Conservation (phyloP, 2,888 invertebrate species). For the Argyresthia albistria region DNA sequence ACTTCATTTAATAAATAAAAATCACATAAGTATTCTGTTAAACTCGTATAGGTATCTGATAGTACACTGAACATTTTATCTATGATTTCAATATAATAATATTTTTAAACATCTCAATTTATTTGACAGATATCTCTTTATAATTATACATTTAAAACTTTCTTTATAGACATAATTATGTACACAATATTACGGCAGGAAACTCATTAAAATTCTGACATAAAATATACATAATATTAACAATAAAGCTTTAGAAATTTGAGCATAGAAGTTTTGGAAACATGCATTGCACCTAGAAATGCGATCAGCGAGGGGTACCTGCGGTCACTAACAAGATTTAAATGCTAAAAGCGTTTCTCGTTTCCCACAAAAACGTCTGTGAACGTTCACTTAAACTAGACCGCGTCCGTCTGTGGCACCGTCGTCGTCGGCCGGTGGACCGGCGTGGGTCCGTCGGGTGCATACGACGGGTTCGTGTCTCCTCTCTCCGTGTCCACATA, state of each 20-base stretch:
- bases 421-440: constrained; percentile 40
- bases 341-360: constrained; percentile 67
- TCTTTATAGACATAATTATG: constrained; percentile 9
- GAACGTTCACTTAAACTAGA: constrained; percentile 27
- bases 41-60: constrained; percentile 24
- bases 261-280: constrained; percentile 69
- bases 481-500: constrained; percentile 55
- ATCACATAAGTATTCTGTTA: neutral
- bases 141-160: constrained; percentile 31
- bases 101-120: constrained; percentile 46
- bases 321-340: constrained; percentile 55
- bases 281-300: constrained; percentile 68
- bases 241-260: constrained; percentile 50
- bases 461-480: constrained; percentile 59
- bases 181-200: constrained; percentile 33
- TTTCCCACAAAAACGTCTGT: constrained; percentile 59
- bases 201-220: constrained; percentile 49
- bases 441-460: constrained; percentile 57
- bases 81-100: constrained; percentile 21
- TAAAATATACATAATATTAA: constrained; percentile 21
- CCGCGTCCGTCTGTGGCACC: constrained; percentile 30
- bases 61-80: constrained; percentile 58
- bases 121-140: constrained; percentile 45
- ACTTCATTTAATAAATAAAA: neutral
- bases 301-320: constrained; percentile 44